Base-by-base conservation (phyloP, 53 echinoderm and acorn worm genomes). In the Holothuria scabra region DNA sequence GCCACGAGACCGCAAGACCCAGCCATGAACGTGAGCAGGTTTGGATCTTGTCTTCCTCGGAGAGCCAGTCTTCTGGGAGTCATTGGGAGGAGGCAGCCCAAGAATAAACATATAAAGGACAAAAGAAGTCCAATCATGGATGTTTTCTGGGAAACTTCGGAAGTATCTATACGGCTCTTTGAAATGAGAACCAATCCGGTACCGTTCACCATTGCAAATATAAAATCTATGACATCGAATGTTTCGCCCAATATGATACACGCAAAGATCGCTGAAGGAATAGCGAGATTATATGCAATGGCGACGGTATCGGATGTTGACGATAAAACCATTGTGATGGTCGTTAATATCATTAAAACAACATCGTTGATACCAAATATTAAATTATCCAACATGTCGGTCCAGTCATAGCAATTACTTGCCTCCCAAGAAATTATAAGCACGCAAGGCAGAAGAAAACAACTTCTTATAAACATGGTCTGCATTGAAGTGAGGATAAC, bases 361-460 rank as follows among this genome's bases (percentile, higher is more conserved):
- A 69, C 32, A 41, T 69, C 69, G 69, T 30, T 13, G 13, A 69
- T 4, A 19, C 69, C 69, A 21, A 13, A 69, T 18, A 29, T 10
- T 32, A 67, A 20, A 12, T 67, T 67, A 21, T 32, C 31, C 20
- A 29, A 31, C 20, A 67, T 20, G 34, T 67, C 67, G 30, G 30
- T 31, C 30, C 19, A 67, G 13, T 67, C 30, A 33, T 67, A 67
- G 8, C 34, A 32, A 10, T 67, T 35, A 67, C 67, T 20, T 13
- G 30, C 67, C 31, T 67, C 67, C 67, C 67, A 67, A 31, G 67
- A 67, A 29, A 67, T 67, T 12, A 67, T 13, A 67, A 67, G 21
- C 9, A 69, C 69, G 10, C 21, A 69, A 34, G 38, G 35, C 18
- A 69, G 69, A 16, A 69, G 38, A 69, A 69, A 69, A 33, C 31